Evolutionary conservation across 2,797 vertebrate species (phyloP).

Genomic region (Falco concolor): DNA sequence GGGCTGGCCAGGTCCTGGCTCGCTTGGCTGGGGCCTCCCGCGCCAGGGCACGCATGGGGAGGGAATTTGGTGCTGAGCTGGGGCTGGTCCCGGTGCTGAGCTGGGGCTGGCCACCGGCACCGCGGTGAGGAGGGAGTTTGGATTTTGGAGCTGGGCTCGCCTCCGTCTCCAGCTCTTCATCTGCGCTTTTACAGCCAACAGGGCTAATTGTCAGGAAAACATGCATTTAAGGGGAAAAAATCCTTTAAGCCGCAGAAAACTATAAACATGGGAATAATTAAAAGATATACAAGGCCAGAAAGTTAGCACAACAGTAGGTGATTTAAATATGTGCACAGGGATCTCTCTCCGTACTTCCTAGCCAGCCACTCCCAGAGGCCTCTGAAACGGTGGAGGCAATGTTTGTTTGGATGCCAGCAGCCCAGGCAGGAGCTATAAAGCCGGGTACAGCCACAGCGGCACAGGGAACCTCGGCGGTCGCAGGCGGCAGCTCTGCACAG

Average conservation of each 20-base stretch:
- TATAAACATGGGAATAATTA: not conserved
- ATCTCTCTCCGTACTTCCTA: not conserved
- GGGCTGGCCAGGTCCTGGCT: not conserved
- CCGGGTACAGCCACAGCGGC: not conserved
- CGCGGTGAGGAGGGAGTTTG: not conserved
- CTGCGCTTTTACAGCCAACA: not conserved
- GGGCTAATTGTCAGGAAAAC: not conserved
- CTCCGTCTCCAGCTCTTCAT: not conserved
- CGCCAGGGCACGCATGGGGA: accelerated
- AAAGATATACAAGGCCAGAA: not conserved
- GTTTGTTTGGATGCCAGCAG: not conserved
- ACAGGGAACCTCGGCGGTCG: not conserved
- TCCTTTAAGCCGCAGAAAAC: not conserved
- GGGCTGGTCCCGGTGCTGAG: not conserved
- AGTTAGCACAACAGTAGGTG: not conserved
- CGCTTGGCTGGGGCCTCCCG: not conserved
- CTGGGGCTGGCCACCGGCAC: accelerated
- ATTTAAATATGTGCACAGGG: not conserved
- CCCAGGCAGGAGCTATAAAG: not conserved
- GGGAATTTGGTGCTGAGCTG: not conserved
- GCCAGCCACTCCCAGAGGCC: not conserved
- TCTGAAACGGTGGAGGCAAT: not conserved
- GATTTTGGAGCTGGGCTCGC: not conserved
- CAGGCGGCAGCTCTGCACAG: not conserved
- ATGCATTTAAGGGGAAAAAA: not conserved